Base-by-base conservation (phyloP, 1,140 invertebrate species). In the Hestina assimilis region DNA sequence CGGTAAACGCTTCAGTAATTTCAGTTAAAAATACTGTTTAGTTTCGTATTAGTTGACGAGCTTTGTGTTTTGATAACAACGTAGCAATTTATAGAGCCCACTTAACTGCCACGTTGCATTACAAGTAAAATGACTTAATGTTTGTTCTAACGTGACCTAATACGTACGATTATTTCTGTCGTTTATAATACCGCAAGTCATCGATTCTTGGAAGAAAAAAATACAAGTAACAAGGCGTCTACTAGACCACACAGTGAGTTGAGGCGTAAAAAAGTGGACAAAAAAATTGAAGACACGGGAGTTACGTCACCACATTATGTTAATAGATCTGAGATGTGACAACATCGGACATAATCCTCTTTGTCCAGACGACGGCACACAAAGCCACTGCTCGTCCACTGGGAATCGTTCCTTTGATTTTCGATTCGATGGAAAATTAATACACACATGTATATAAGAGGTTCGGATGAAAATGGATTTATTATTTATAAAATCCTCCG, bases 351-450 rank as follows among this genome's bases (percentile, higher is more conserved):
- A 69, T 87, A 87, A 87, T 87, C 83, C 83, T 61, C 83, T 87
- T 87, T 83, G 74, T 82, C 69, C 72, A 63, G 50, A 58, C 71
- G 71, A 78, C 73, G 74, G 58, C 69, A 73, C 74, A 79, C 83
- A 79, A 79, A 67, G 56, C 59, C 72, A 68, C 66, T 41, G 65
- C 48, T 26, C 21, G 70, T 75, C 77, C 75, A 60, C 35, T 47
- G 83, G 77, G 79, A 78, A 57, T 24, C 40, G 56, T 52, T 59
- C 72, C 79, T 87, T 87, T 87, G 83, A 85, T 84, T 85, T 76
- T 51, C 61, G 73, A 83, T 84, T 75, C 76, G 79, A 83, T 76
- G 73, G n/a, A 61, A 81, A 81, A 87, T 84, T 80, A 83, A 83
- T 79, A 79, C 70, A 64, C 42, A 43, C 26, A 55, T 55, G 19